Base-by-base conservation (phyloP, 2,888 invertebrate species). In the Pristionchus japonicus region DNA sequence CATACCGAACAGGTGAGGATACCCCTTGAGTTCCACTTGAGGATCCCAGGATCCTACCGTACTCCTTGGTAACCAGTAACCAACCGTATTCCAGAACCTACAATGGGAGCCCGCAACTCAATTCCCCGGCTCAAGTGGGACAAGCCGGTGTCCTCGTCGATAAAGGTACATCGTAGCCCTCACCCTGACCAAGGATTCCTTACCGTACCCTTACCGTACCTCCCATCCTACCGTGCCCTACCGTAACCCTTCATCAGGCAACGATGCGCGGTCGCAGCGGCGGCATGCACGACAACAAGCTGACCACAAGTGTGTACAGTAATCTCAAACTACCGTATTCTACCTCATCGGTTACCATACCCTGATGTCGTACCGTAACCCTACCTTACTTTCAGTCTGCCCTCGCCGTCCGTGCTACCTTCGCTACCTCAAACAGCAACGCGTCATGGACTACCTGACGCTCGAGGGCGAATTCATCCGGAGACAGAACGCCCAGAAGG, bases 381-480 rank as follows among this genome's bases (percentile, higher is more conserved):
- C 27, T 43, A 61, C 57, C 64, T n/a, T 64, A 37, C 27, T n/a
- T 85, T 82, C 88, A 70, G 92, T 92, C 17, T 85, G 80, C 4
- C 93, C 93, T 23, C 89, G 90, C 23, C 89, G 92, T 43, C 91
- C 91, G 61, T 93, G 93, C 83, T 90, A 91, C n/a, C 90, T 92
- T 13, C 90, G 92, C 3, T 88, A 91, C 20, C 89, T 93, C 57
- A 92, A 91, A 85, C 91, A 90, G 89, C 90, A 91, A 74, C 90
- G 93, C 6, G 90, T 93, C 31, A 91, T 93, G 84, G 93, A 93
- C 87, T 93, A 91, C 88, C 90, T 93, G 37, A 90, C 91, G 40
- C 89, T 93, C 77, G 93, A 93, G 88, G 85, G 88, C 82, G 92
- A 93, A 80, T 93, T 91, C 90, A 91, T 93, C 89, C 31, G 49